Percentiles rank a stretch among this genome's conserved stretches.
phyloP scores from a whole-genome alignment of 1,140 invertebrate genomes.

The Adelges cooleyi region DNA sequence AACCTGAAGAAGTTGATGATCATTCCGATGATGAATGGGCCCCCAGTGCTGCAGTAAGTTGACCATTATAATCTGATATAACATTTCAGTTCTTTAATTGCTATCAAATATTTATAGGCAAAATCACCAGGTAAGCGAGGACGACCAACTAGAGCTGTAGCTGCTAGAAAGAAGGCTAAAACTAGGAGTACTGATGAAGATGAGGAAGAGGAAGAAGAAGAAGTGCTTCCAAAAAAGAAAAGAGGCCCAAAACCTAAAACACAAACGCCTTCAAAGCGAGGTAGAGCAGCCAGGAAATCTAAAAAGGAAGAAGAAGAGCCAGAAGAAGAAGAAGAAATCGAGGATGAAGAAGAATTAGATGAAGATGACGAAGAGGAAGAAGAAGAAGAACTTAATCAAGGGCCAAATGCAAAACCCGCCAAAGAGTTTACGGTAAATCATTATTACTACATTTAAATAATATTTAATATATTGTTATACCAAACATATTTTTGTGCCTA shows the following conservation, averaged over 20 bases:
- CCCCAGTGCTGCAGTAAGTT: constrained; percentile 28
- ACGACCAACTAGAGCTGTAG: constrained; percentile 5
- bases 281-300: constrained; percentile 18
- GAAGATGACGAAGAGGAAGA: constrained; percentile 41
- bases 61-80: background rate
- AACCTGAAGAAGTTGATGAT: constrained; percentile 31
- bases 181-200: constrained; percentile 20
- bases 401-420: constrained; percentile 39
- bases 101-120: background rate
- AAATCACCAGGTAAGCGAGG: constrained; percentile 13
- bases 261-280: background rate
- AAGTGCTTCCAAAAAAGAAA: constrained; percentile 24
- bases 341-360: constrained; percentile 40
- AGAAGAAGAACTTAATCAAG: constrained; percentile 41
- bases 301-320: constrained; percentile 35
- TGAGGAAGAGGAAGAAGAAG: constrained; percentile 26
- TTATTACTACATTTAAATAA: background rate
- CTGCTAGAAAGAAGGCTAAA: constrained; percentile 25
- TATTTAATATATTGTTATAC: constrained; percentile 10
- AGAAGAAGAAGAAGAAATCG: constrained; percentile 39
- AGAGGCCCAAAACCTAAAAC: constrained; percentile 18
- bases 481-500: too few species aligned
- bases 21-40: constrained; percentile 32
- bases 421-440: constrained; percentile 41
- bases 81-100: background rate